Evolutionary conservation across 2,888 invertebrate genomes (phyloP).

Genomic region (Notodromas monacha): DNA sequence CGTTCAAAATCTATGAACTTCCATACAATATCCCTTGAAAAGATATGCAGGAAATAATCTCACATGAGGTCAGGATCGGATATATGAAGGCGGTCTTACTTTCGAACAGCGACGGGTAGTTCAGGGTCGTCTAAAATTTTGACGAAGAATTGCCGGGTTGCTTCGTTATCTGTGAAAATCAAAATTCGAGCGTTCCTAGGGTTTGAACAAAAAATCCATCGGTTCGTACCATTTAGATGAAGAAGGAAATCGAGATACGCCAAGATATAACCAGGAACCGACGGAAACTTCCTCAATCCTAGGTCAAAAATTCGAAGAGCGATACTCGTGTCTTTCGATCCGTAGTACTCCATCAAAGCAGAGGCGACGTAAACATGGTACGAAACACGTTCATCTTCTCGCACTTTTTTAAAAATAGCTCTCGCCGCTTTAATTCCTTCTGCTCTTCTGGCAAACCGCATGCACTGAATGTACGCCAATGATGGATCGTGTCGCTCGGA

Average conservation of each 20-base stretch:
- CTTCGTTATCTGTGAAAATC: too few species aligned
- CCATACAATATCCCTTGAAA: too few species aligned
- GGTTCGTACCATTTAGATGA: constrained; percentile 73
- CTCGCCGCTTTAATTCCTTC: constrained; percentile 92
- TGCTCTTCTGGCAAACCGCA: constrained; percentile 87
- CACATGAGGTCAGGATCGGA: too few species aligned
- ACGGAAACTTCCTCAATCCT: constrained; percentile 79
- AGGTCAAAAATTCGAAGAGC: constrained; percentile 88
- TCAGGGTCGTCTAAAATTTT: too few species aligned
- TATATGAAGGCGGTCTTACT: too few species aligned
- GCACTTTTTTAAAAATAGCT: constrained; percentile 66
- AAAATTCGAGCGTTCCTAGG: too few species aligned
- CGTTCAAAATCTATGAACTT: too few species aligned
- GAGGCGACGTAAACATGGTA: constrained; percentile 89
- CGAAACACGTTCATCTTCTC: constrained; percentile 47
- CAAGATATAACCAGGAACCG: constrained; percentile 72
- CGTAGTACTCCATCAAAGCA: constrained; percentile 95
- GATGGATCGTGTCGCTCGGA: too few species aligned
- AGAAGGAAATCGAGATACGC: constrained; percentile 89
- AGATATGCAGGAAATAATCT: too few species aligned
- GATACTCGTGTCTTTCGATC: constrained; percentile 85
- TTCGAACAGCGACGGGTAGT: too few species aligned
- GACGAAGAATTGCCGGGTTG: too few species aligned
- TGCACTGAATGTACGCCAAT: constrained; percentile 91
- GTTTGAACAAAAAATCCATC: too few species aligned